Evolutionary conservation across 2,888 invertebrate genomes (phyloP).

Genomic region (Anthophora plumipes): DNA sequence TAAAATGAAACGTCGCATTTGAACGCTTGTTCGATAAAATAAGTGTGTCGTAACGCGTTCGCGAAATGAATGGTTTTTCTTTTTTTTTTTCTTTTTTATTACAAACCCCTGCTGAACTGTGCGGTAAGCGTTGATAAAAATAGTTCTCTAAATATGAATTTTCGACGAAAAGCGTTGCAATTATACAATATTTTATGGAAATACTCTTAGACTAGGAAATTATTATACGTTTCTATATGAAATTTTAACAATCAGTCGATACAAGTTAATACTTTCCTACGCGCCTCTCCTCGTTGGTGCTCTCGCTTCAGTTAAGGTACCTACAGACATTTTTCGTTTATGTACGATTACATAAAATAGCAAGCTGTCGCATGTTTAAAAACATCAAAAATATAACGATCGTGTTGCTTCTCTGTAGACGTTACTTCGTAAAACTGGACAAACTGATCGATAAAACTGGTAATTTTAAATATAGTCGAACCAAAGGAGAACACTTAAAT

Average conservation of each 20-base stretch:
- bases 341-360: constrained; percentile 50
- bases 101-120: constrained; percentile 28
- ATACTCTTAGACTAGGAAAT: constrained; percentile 65
- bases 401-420: neutral
- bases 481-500: constrained; percentile 2
- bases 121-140: constrained; percentile 44
- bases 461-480: constrained; percentile 29
- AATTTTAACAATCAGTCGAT: constrained; percentile 65
- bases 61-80: constrained; percentile 17
- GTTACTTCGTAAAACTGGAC: neutral
- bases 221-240: constrained; percentile 46
- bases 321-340: constrained; percentile 30
- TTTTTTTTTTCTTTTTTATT: too few relatives aligned
- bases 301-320: constrained; percentile 21
- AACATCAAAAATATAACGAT: constrained; percentile 5
- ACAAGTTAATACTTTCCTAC: constrained; percentile 65
- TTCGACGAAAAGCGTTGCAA: constrained; percentile 38
- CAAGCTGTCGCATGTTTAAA: constrained; percentile 17
- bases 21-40: constrained; percentile 2
- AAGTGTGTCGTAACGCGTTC: neutral
- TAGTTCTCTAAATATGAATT: constrained; percentile 41
- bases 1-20: constrained; percentile 10
- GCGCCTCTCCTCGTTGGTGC: constrained; percentile 3
- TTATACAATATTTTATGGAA: constrained; percentile 38
- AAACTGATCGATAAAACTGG: constrained; percentile 8